Conservation (phyloP, 1,140 invertebrate species). For the Bacillus rossius region DNA sequence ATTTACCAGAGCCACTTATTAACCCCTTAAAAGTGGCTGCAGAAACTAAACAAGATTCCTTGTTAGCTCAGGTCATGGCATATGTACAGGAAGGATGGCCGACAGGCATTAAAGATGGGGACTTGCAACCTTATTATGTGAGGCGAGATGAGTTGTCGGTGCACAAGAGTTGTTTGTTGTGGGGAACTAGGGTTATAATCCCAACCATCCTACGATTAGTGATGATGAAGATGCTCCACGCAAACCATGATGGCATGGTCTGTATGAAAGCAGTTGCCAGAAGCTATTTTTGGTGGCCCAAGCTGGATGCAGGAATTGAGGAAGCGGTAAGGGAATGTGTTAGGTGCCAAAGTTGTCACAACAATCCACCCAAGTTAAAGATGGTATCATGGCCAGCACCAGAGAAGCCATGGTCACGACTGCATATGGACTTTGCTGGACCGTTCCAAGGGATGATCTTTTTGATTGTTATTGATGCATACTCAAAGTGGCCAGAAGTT, state of each 20-base stretch:
- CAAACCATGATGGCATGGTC: slow-evolving; percentile 45
- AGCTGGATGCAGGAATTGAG: slow-evolving; percentile 44
- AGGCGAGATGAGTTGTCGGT: not conserved
- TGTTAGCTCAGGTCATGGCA: slow-evolving; percentile 11
- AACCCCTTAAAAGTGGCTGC: slow-evolving; percentile 4
- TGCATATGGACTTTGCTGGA: slow-evolving; percentile 37
- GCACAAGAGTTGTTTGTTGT: slow-evolving; percentile 4
- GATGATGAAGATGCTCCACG: slow-evolving; percentile 33
- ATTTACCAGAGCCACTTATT: slow-evolving; percentile 1
- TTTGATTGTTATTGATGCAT: slow-evolving; percentile 34
- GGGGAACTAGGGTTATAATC: slow-evolving; percentile 24
- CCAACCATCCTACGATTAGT: slow-evolving; percentile 33
- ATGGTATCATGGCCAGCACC: not conserved
- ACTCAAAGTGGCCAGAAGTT: slow-evolving; percentile 34
- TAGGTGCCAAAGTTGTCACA: slow-evolving; percentile 31
- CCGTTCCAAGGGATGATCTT: slow-evolving; percentile 27
- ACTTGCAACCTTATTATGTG: not conserved
- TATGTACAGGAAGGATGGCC: slow-evolving; percentile 7
- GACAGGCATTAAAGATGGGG: not conserved
- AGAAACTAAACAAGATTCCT: slow-evolving; percentile 1
- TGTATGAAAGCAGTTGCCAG: slow-evolving; percentile 49
- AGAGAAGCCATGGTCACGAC: slow-evolving; percentile 13
- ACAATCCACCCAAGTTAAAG: slow-evolving; percentile 7
- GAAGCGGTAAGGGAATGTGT: slow-evolving; percentile 39
- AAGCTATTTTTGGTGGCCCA: slow-evolving; percentile 47